These are phyloP conservation scores for Poliocrania exsul DNA, from an alignment of 2,797 vertebrate genomes.

Conservation along the genomic window DNA sequence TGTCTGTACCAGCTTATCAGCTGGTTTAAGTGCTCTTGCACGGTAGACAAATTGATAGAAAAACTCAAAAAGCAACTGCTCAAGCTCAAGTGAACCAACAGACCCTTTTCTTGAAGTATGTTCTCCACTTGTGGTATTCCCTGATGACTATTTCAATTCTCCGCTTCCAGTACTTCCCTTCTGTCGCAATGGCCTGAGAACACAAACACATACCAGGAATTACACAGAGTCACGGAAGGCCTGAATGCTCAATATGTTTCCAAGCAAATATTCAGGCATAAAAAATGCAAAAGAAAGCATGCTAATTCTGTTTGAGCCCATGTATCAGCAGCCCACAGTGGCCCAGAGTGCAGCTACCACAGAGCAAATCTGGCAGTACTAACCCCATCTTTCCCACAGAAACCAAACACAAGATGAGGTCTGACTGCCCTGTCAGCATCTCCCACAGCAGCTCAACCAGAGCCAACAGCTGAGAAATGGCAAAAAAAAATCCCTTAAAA, in stretches of 20 bases:
- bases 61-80: background rate
- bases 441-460: background rate
- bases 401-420: background rate
- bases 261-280: conserved; percentile 50
- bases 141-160: conserved; percentile 95
- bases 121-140: conserved; percentile 99
- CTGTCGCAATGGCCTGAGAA: conserved; percentile 86
- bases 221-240: background rate
- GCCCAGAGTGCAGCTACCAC: background rate
- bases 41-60: background rate
- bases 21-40: background rate
- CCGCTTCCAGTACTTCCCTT: conserved; percentile 94
- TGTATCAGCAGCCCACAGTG: background rate
- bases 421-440: background rate
- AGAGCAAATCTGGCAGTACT: background rate
- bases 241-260: background rate
- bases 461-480: background rate
- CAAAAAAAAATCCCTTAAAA: background rate
- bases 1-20: background rate
- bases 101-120: conserved; percentile 99
- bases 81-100: background rate
- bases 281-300: conserved; percentile 48
- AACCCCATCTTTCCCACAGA: conserved; percentile 1
- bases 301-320: conserved; percentile 29
- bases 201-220: conserved; percentile 11